Evolutionary conservation across 2,797 vertebrate species (phyloP).

Genomic region (Echiichthys vipera): DNA sequence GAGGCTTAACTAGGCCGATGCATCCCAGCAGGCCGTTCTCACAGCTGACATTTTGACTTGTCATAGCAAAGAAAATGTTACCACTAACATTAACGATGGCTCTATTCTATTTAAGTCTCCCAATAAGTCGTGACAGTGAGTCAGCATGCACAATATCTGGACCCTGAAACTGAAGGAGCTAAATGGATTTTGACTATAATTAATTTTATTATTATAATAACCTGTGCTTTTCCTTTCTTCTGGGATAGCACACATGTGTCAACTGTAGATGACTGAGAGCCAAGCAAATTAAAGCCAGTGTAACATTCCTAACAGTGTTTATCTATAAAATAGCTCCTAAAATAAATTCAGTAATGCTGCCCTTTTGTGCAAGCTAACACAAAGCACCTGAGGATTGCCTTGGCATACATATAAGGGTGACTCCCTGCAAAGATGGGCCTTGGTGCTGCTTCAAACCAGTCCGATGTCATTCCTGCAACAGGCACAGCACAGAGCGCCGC

Average conservation of each 20-base stretch:
- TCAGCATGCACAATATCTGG: not conserved
- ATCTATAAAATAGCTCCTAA: not conserved
- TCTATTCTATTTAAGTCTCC: not conserved
- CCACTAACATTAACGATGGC: not conserved
- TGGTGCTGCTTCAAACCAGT: slow-evolving; percentile 81
- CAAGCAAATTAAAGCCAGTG: not conserved
- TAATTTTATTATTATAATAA: not conserved
- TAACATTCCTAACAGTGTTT: not conserved
- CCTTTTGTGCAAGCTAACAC: slow-evolving; percentile 60
- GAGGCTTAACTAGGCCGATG: not conserved
- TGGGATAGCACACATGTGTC: too few relatives aligned
- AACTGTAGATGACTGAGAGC: not conserved
- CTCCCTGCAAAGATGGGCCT: slow-evolving; percentile 63
- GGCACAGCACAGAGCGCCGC: slow-evolving; percentile 77
- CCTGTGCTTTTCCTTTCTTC: too few relatives aligned
- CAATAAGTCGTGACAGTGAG: not conserved
- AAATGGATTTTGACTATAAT: not conserved
- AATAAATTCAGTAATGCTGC: slow-evolving; percentile 16
- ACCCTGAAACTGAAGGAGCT: too few relatives aligned
- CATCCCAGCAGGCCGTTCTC: not conserved
- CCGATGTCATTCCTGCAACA: slow-evolving; percentile 85
- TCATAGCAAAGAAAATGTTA: not conserved
- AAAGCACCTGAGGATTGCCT: slow-evolving; percentile 47
- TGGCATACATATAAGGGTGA: slow-evolving; percentile 62
- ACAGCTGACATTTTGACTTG: not conserved